A percentile compares a stretch with the other conserved stretches of the same genome.
These are phyloP conservation scores for Mesorhabditis sp. DNA, from an alignment of 2,888 invertebrate genomes.

Conservation along the genomic window DNA sequence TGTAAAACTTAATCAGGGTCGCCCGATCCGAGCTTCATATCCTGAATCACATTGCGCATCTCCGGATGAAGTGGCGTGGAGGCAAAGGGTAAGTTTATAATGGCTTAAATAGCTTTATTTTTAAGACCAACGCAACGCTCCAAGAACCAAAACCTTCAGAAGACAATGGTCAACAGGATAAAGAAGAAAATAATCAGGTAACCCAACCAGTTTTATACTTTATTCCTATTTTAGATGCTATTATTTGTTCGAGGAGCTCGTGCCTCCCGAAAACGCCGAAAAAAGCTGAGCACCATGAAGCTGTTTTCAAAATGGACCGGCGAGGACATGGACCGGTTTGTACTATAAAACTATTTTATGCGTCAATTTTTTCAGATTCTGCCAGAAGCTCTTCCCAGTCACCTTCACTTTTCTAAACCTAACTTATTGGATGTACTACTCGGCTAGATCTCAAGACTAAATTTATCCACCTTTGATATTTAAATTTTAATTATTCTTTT, in stretches of 20 bases:
- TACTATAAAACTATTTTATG: background rate
- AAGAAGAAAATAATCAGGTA: conserved; percentile 36
- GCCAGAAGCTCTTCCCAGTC: conserved; percentile 54
- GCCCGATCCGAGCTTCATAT: background rate
- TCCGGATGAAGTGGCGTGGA: conserved; percentile 31
- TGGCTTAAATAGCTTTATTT: no score
- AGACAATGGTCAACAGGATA: conserved; percentile 29
- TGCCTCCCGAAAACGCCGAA: conserved; percentile 35
- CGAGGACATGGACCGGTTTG: conserved; percentile 52
- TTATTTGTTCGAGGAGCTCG: conserved; percentile 31
- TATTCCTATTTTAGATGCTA: conserved; percentile 27
- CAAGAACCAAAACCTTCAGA: conserved; percentile 41
- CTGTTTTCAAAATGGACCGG: conserved; percentile 53
- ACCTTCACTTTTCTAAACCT: conserved; percentile 52
- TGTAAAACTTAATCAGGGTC: background rate
- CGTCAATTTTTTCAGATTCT: conserved; percentile 34
- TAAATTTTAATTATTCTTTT: no score
- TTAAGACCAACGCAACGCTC: conserved; percentile 43
- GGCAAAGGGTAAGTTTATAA: background rate
- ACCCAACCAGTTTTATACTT: background rate
- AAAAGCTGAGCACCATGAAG: conserved; percentile 40
- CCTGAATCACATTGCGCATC: conserved; percentile 25
- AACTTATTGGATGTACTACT: conserved; percentile 55
- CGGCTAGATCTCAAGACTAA: conserved; percentile 46
- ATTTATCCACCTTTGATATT: no score